phyloP scores from a whole-genome alignment of 2,113 vertebrate genomes.

The Brachirus orientalis region DNA sequence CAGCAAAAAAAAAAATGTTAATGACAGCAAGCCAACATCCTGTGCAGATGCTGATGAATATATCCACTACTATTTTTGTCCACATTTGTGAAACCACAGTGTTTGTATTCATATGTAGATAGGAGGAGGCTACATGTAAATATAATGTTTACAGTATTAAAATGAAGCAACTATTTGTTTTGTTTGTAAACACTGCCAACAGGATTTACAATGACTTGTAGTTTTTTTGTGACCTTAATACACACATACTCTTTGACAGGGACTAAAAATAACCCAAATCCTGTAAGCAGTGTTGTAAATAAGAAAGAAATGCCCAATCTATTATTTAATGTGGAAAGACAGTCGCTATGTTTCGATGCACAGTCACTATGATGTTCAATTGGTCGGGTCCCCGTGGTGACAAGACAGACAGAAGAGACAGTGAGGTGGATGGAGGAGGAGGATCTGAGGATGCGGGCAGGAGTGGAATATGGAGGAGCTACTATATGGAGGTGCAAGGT shows the following conservation, averaged over 20 bases:
- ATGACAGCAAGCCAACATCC: constrained; percentile 42
- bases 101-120: constrained; percentile 4
- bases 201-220: neutral
- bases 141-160: neutral
- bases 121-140: neutral
- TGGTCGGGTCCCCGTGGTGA: too few relatives aligned
- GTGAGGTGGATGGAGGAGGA: too few relatives aligned
- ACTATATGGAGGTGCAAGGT: too few relatives aligned
- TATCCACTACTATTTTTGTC: constrained; percentile 6
- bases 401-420: too few relatives aligned
- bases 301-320: neutral
- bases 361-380: too few relatives aligned
- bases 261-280: neutral
- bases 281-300: neutral
- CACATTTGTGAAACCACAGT: constrained; percentile 2
- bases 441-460: too few relatives aligned
- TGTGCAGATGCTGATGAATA: constrained; percentile 4
- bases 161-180: neutral
- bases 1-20: constrained; percentile 17
- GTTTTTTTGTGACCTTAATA: neutral
- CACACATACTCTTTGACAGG: neutral
- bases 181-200: neutral
- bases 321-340: neutral
- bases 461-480: too few relatives aligned
- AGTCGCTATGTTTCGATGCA: neutral